Base-by-base conservation (phyloP, 1,140 invertebrate genomes). In the Druon quercuslanigerum region DNA sequence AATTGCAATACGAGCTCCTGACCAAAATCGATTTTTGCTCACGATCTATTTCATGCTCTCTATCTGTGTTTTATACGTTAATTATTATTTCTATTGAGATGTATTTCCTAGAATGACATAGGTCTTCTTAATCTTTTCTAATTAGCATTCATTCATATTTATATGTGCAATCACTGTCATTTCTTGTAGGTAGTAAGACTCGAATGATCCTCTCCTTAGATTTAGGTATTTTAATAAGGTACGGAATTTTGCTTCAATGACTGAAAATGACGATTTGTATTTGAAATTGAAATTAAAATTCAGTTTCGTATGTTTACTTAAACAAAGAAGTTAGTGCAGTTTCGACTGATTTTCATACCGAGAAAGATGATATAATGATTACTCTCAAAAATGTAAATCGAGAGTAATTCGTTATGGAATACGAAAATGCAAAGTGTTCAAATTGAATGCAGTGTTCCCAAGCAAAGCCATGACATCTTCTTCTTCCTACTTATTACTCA, bases 381-480 rank as follows among this genome's bases (percentile, higher is more conserved):
- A 66, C 40, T 66, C 2, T 66, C 60, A 66, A 40, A 66, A 66
- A 66, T 66, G 40, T 40, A 40, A 66, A 25, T 60, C 33, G 40
- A 12, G 14, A 25, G 16, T 66, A 25, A 66, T 66, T 66, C 60
- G 33, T 66, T 40, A 16, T 40, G 33, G 12, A 66, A 40, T 66
- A 25, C 33, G 46, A 66, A 66, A 16, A 40, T 66, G 25, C n/a
- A 33, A 66, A 40, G 20, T 17, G 60, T n/a, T 66, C 25, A 66
- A 66, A 66, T 33, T 3, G 33, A 66, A 66, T 66, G 60, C 33
- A 66, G 60, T 66, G 79, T 81, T 83, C 73, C 78, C 82, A 76
- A 78, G 78, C 78, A 78, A 83, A 83, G 82, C 80, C 82, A 83
- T 83, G 79, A 74, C 77, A 83, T 80, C 74, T 80, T 81, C 77